These are phyloP conservation scores for Ostrea denselamellosa DNA, from an alignment of 1,140 invertebrate species.

Conservation along the genomic window DNA sequence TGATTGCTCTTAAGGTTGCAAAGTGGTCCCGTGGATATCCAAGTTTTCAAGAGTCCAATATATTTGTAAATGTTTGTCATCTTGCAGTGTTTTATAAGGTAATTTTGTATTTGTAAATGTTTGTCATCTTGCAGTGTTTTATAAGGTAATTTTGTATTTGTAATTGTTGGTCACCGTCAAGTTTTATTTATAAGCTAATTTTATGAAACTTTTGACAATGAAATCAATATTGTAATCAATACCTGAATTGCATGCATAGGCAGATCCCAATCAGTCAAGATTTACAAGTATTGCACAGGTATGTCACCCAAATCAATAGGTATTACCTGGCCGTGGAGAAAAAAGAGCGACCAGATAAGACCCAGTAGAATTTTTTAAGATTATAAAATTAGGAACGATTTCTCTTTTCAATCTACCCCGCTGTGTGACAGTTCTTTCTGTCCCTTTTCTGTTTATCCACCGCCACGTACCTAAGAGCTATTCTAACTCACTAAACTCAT, in stretches of 20 bases:
- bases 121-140: too few relatives aligned
- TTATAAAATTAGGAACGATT: neutral
- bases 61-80: too few relatives aligned
- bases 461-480: neutral
- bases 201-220: neutral
- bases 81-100: too few relatives aligned
- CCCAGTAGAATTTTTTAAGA: neutral
- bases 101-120: too few relatives aligned
- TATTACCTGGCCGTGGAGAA: conserved; percentile 7
- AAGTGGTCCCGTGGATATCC: too few relatives aligned
- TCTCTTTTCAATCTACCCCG: neutral
- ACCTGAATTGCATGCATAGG: neutral
- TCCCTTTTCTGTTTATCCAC: neutral
- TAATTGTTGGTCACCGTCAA: too few relatives aligned
- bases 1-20: too few relatives aligned
- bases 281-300: conserved; percentile 1
- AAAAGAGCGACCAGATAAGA: neutral
- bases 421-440: neutral
- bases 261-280: conserved; percentile 1
- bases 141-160: too few relatives aligned
- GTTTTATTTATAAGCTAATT: neutral
- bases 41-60: too few relatives aligned
- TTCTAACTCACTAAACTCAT: too few relatives aligned
- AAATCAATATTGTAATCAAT: neutral
- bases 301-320: conserved; percentile 10